Evolutionary conservation across 1,140 invertebrate species (phyloP).

Genomic region (Heterodera carotae): DNA sequence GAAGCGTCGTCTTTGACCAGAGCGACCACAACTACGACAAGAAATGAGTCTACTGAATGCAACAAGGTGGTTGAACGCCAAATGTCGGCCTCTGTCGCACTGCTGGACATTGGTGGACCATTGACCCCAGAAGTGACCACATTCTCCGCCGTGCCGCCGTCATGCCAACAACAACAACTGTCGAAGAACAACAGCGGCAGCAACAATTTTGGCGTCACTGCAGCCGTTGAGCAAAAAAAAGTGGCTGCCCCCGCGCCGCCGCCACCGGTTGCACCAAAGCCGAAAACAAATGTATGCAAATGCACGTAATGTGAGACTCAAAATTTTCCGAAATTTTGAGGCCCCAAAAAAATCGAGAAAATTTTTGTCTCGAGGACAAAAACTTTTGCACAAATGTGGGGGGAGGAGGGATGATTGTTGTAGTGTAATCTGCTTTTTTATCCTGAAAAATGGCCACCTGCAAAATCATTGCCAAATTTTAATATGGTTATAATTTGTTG

Average conservation of each 20-base stretch:
- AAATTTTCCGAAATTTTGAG: too few species aligned
- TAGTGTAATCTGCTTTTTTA: too few species aligned
- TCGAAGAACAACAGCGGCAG: conserved; percentile 16
- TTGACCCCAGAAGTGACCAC: conserved; percentile 30
- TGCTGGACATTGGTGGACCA: not conserved
- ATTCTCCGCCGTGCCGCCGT: conserved; percentile 22
- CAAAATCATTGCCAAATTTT: too few species aligned
- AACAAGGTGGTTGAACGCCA: not conserved
- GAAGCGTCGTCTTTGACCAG: not conserved
- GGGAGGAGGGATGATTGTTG: too few species aligned
- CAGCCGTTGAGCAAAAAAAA: not conserved
- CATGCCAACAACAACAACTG: not conserved
- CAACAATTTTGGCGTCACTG: conserved; percentile 31
- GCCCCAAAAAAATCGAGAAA: too few species aligned
- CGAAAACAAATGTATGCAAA: conserved; percentile 1
- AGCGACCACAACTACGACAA: not conserved
- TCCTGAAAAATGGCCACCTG: too few species aligned
- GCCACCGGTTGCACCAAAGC: conserved; percentile 51
- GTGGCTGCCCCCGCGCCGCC: conserved; percentile 16
- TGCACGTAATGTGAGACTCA: not conserved
- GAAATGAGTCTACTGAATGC: not conserved
- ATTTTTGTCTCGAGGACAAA: too few species aligned
- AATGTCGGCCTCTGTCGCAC: not conserved
- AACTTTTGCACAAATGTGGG: too few species aligned
- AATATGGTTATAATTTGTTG: too few species aligned